Base-by-base conservation (phyloP, 2,113 vertebrate species). In the Isichthys henryi region DNA sequence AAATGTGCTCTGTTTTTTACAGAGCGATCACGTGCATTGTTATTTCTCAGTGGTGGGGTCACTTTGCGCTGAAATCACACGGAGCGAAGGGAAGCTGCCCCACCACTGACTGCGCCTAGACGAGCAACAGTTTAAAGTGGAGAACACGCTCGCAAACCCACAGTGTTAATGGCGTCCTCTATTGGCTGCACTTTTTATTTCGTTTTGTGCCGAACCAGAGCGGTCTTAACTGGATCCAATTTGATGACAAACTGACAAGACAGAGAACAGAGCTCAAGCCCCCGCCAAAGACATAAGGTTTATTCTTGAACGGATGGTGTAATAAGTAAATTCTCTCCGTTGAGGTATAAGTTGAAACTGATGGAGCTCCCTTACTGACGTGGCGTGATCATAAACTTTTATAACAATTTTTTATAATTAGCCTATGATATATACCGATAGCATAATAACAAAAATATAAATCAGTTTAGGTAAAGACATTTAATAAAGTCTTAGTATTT, bases 91-190 rank as follows among this genome's bases (percentile, higher is more conserved):
- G 56, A 35, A 74, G 31, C 48, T 88, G 46, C 27, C 19, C 31
- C 39, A 45, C n/a, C 31, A 35, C 70, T 88, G 31, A 58, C 27
- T 53, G 46, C 15, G 49, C 46, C 48, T 2, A 39, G 19, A 11
- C 31, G 46, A 80, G 70, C 66, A n/a, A 39, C 31, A 46, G 19
- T 48, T 83, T 83, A n/a, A 48, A 83, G 80, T 1, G 1, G 39
- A 50, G n/a, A 77, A 88, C 88, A 74, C 45, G 48, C 8, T 86
- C 52, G 43, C 66, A 35, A 58, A 27, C 23, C 50, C 35, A 13
- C n/a, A 43, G 21, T 50, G 49, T 48, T 13, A 88, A 83, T 88
- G 23, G 70, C 89, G 89, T 23, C 89, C 86, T 49, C 89, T 90
- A 45, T 88, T 52, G 89, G 86, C 43, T 43, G 23, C n/a, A 45